Evolutionary conservation across 2,888 invertebrate species (phyloP), one percentile per base, ranked within the genome.

Genomic region (Polydrusus pterygomalis): DNA sequence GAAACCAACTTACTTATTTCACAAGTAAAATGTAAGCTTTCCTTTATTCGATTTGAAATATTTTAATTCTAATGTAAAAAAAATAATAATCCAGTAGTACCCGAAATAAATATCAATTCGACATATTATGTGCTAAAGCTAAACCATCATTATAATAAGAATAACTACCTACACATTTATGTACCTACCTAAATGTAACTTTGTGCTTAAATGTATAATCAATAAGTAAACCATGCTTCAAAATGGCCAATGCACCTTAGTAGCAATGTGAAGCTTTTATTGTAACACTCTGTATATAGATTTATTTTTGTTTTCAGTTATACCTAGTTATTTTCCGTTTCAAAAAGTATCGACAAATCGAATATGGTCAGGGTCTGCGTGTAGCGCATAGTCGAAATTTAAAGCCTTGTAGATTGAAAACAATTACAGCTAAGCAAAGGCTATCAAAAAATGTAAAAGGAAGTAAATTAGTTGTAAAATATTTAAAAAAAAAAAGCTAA

Each of bases 301-400:
- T 34, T 47, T 34, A 11, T 15, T 25, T 30, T 64, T 34, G 8
- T 34, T 49, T 47, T 34, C 7, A 6, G 30, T 30, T 6, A 6
- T 30, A 30, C 30, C 30, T 30, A 6, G 34, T 34, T 34, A 34
- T 10, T 10, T 34, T 8, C n/a, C 1, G 43, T 6, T 64, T 63
- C 13, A 17, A 47, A 17, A 38, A 60, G 40, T 34, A 60, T 60
- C 58, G 70, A 70, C 64, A 75, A 75, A 75, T 64, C 70, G 70
- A 75, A 74, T 20, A 70, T 7, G 63, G 75, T 54, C 75, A 75
- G 75, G 75, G 75, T 75, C 70, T 70, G 70, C 75, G 75, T 70
- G 38, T 75, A 70, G 75, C 75, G 75, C 75, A 58, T 75, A 70
- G 64, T 58, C 63, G 25, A 63, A 63, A 43, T 7, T 47, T 2